Percentiles rank a stretch among this genome's conserved stretches.
These are phyloP conservation scores for Calonectris borealis DNA, from an alignment of 2,113 vertebrate genomes.

Conservation along the genomic window DNA sequence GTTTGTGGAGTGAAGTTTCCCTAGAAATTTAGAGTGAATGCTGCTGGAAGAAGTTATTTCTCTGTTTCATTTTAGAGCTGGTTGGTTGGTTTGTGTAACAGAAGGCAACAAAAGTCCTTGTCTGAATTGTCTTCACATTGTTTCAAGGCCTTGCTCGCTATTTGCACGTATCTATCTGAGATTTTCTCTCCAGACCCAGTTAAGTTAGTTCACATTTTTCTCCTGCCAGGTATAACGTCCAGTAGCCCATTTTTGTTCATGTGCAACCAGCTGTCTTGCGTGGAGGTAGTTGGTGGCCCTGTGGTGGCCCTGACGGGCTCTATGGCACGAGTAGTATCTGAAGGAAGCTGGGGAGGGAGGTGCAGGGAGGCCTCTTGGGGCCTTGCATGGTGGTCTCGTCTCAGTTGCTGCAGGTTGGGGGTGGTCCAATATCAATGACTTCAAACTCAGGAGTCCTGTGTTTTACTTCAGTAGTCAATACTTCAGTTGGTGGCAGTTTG, in stretches of 20 bases:
- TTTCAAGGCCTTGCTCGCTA: background rate
- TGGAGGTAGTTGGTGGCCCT: background rate
- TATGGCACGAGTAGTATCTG: fast-evolving
- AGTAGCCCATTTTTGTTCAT: background rate
- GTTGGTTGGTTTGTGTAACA: background rate
- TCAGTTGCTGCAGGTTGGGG: background rate
- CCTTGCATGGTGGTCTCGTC: background rate
- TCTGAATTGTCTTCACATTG: background rate
- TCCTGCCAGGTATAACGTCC: background rate
- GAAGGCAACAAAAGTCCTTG: background rate
- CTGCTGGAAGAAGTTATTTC: background rate
- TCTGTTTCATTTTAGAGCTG: background rate
- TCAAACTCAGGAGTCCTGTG: background rate
- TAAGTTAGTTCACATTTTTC: background rate
- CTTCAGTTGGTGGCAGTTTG: background rate
- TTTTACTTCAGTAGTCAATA: background rate
- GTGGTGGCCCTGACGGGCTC: background rate
- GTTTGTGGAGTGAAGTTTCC: background rate
- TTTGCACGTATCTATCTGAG: background rate
- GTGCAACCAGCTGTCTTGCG: fast-evolving
- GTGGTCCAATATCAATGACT: background rate
- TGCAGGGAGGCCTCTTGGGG: background rate
- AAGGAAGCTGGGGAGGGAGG: background rate
- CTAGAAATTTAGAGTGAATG: background rate
- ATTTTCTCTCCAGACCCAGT: background rate